Evolutionary conservation across 92 coral and sea anemone genomes (phyloP).

Genomic region (Zoanthus solanderi): DNA sequence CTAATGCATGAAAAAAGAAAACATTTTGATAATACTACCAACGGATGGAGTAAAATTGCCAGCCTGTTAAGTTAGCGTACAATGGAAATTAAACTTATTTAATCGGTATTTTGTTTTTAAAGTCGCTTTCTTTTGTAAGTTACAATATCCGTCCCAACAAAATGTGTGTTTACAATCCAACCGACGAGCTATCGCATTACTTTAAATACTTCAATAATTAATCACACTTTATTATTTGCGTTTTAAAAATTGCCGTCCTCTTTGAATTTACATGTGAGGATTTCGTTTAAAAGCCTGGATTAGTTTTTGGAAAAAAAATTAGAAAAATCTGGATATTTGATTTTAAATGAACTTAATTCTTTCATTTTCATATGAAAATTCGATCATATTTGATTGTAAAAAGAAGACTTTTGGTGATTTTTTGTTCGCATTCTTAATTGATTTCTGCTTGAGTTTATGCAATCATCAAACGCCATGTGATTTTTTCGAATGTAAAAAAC

Average conservation of each 20-base stretch:
- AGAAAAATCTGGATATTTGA: background rate
- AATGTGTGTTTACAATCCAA: no score
- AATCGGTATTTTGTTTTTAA: no score
- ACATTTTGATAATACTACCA: background rate
- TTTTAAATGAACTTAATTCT: background rate
- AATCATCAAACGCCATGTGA: no score
- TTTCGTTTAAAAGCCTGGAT: background rate
- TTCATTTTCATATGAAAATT: background rate
- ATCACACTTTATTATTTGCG: background rate
- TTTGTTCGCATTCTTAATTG: constrained; percentile 13
- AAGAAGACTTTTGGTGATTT: background rate
- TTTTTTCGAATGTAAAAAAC: no score
- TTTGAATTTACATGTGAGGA: background rate
- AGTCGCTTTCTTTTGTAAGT: no score
- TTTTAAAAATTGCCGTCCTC: background rate
- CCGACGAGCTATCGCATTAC: no score
- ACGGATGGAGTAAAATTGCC: background rate
- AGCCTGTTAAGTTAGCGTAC: no score
- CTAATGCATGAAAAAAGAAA: background rate
- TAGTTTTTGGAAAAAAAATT: background rate
- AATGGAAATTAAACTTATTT: background rate
- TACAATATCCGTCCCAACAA: no score
- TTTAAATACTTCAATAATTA: background rate
- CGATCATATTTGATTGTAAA: background rate
- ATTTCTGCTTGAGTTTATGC: background rate